Evolutionary conservation across 2,888 invertebrate species (phyloP).

Genomic region (Habrosyne pyritoides): DNA sequence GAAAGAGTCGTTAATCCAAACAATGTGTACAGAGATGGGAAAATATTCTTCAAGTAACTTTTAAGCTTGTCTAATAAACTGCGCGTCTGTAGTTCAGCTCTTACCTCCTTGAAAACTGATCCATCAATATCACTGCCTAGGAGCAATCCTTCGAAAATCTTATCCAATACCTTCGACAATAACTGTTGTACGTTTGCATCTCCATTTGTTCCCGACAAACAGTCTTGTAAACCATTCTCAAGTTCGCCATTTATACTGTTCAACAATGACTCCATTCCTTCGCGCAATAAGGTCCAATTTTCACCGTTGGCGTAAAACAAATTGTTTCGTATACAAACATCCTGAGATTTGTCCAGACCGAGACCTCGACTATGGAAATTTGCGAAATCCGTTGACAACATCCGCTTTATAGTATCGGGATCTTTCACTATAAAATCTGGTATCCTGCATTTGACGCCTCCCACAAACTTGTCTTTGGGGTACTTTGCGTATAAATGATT

Average conservation of each 20-base stretch:
- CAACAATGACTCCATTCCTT: slow-evolving; percentile 66
- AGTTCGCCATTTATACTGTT: slow-evolving; percentile 55
- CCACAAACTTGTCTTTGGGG: slow-evolving; percentile 66
- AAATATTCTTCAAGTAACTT: slow-evolving; percentile 70
- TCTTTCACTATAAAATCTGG: slow-evolving; percentile 76
- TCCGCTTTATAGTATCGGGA: slow-evolving; percentile 69
- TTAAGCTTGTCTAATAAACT: slow-evolving; percentile 58
- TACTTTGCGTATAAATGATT: slow-evolving; percentile 57
- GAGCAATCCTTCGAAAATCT: slow-evolving; percentile 71
- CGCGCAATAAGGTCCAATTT: slow-evolving; percentile 73
- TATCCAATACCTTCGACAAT: slow-evolving; percentile 76
- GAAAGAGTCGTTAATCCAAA: slow-evolving; percentile 58
- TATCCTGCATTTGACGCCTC: slow-evolving; percentile 70
- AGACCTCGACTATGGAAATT: slow-evolving; percentile 79
- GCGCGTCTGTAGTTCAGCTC: slow-evolving; percentile 53
- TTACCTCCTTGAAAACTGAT: slow-evolving; percentile 53
- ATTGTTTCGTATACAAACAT: slow-evolving; percentile 82
- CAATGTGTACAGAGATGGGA: slow-evolving; percentile 67
- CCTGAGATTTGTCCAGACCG: slow-evolving; percentile 78
- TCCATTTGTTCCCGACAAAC: slow-evolving; percentile 79
- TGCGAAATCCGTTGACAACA: slow-evolving; percentile 75
- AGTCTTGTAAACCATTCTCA: slow-evolving; percentile 69
- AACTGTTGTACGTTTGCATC: slow-evolving; percentile 76
- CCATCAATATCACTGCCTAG: slow-evolving; percentile 57
- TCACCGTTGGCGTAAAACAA: slow-evolving; percentile 78